A percentile compares a stretch with the other conserved stretches of the same genome.
These are phyloP conservation scores for Mystacides longicornis DNA, from an alignment of 2,888 invertebrate genomes.

Conservation along the genomic window DNA sequence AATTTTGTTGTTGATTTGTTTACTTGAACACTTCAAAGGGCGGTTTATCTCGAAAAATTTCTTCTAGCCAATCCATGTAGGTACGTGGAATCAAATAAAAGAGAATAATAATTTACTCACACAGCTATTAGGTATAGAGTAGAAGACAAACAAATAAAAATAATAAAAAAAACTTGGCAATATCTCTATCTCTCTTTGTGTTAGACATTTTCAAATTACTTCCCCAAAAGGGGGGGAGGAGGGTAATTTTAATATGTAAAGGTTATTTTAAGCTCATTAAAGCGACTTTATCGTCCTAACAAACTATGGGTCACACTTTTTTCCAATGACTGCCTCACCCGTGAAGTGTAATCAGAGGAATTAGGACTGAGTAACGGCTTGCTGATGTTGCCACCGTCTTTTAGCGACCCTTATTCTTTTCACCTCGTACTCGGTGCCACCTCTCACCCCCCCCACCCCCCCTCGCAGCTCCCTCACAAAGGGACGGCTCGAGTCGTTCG, in stretches of 20 bases:
- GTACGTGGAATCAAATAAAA: too few relatives aligned
- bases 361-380: conserved; percentile 26
- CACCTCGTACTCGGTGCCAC: not conserved
- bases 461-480: conserved; percentile 2
- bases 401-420: not conserved
- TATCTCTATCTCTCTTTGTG: too few relatives aligned
- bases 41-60: too few relatives aligned
- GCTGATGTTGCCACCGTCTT: conserved; percentile 22
- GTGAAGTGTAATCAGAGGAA: conserved; percentile 25
- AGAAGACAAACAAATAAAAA: too few relatives aligned
- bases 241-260: not conserved
- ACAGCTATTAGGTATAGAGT: too few relatives aligned
- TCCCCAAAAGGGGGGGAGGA: not conserved
- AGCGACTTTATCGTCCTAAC: conserved; percentile 6
- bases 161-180: too few relatives aligned
- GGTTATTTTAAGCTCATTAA: conserved; percentile 4
- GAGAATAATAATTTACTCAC: too few relatives aligned
- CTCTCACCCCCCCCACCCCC: conserved; percentile 8
- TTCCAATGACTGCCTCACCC: conserved; percentile 12
- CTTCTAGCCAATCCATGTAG: too few relatives aligned
- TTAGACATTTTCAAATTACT: not conserved
- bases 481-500: conserved; percentile 1
- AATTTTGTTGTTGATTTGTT: too few relatives aligned
- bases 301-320: conserved; percentile 17
- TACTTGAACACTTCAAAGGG: too few relatives aligned